These are phyloP conservation scores for Bos indicus DNA, from an alignment of 2,113 vertebrate genomes.

Conservation along the genomic window DNA sequence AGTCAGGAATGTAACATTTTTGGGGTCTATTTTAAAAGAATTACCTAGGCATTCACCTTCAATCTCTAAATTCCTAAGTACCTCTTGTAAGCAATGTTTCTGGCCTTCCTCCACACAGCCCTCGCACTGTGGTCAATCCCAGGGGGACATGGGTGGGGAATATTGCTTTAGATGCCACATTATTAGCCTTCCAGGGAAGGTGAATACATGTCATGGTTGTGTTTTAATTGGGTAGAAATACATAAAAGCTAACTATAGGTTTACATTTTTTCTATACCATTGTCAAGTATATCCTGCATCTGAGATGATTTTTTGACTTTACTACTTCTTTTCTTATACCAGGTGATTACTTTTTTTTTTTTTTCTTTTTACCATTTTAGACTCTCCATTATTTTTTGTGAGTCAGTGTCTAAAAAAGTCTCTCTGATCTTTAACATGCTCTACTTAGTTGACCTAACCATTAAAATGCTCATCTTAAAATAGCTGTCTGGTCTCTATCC, in stretches of 20 bases:
- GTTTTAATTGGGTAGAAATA: background rate
- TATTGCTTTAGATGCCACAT: background rate
- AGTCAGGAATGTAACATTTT: background rate
- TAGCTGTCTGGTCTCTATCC: background rate
- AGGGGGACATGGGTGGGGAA: background rate
- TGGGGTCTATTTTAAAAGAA: background rate
- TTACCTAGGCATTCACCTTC: background rate
- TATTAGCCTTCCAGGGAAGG: background rate
- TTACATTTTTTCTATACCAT: background rate
- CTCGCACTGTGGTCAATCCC: background rate
- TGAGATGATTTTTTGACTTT: background rate
- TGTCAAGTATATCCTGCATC: background rate
- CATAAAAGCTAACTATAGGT: background rate
- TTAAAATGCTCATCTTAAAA: background rate
- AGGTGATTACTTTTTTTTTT: background rate
- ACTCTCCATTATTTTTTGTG: background rate
- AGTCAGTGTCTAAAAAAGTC: background rate
- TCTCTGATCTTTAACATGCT: background rate
- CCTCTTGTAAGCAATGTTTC: rapidly evolving
- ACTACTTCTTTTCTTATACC: background rate
- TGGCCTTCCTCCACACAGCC: background rate
- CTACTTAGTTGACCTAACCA: background rate
- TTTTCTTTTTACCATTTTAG: background rate
- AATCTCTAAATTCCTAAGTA: background rate
- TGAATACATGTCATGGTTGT: background rate